Base-by-base conservation (phyloP, 1,140 invertebrate genomes). In the Trichonephila clavata region DNA sequence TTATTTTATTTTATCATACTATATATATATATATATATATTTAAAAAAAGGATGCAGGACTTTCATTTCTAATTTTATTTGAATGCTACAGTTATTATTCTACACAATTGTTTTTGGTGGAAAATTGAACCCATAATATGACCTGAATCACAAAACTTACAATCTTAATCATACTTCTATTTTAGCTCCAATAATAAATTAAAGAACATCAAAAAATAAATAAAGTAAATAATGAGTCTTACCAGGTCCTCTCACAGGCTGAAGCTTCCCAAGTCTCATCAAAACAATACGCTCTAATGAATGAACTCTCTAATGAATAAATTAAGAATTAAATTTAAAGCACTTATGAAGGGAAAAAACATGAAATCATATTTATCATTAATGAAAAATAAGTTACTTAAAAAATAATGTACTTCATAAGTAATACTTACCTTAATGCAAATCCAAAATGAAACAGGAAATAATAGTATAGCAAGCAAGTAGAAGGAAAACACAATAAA, bases 221-320 rank as follows among this genome's bases (percentile, higher is more conserved):
- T 39, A 21, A 68, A 8, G 57, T n/a, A 50, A 71, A 14, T 4
- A 63, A 39, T 71, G 1, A 39, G 13, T 32, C 18, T n/a, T 93
- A 93, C 92, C 92, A 24, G 92, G 92, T 50, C 92, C 92, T 63
- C 59, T 65, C 7, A 93, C 43, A 7, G 92, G 92, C 24, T 93
- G 92, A 20, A 93, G 57, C 65, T 93, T 88, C 0, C 92, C 92
- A 10, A 93, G 60, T 50, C 92, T 24, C 43, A 93, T 83, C 8
- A 89, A 50, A 4, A 89, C 92, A 32, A 89, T 50, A 21, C 92
- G 65, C 21, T 93, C 92, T 32, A 93, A 57, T 16, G 92, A 27
- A 93, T 63, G 71, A 88, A 93, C 61, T 89, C 43, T 89, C 92
- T 93, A 43, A 93, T 60, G 57, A 57, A 61, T 80, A 65, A 27